Base-by-base conservation (phyloP, 2,113 vertebrate species). In the Atherinomorus stipes region DNA sequence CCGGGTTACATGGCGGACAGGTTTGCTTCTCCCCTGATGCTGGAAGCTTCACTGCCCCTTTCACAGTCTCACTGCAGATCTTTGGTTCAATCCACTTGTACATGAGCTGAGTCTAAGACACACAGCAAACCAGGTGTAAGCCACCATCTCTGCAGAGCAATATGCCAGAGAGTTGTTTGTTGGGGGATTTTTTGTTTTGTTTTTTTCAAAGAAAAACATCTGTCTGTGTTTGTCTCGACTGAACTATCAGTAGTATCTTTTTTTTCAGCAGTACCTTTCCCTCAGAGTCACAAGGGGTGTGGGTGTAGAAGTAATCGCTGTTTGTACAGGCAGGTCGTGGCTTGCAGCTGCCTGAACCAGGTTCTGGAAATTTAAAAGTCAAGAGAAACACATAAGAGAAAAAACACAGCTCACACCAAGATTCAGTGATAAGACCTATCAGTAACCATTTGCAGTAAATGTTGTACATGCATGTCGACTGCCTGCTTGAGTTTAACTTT, bases 41-140 rank as follows among this genome's bases (percentile, higher is more conserved):
- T 0, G 97, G 97, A 78, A 99, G 92, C 26, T 52, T 78, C 49
- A 91, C 92, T 0, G 97, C 94, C 7, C 87, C 92, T 0, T 94
- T 68, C 0, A 90, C 78, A 6, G 86, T 94, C 75, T 98, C 96
- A 0, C 87, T 90, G 83, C 98, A 99, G 89, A 96, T 95, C 78
- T 98, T 99, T 0, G 98, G 97, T 64, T 97, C 94, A 7, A 95
- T 96, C 98, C 98, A 99, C 74, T 98, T 97, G 89, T 96, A 99
- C 96, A 96, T 96, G 66, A 98, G 91, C 88, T 96, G 96, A 0
- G 97, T 99, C 98, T 99, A 86, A 47, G 53, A 69, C 73, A 72
- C 47, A 83, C 25, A 70, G n/a, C 52, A 11, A 50, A 25, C 28
- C 38, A 47, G 4, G 21, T 19, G 22, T 22, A 11, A 38, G 31